Conservation (phyloP, 2,888 invertebrate species). For the Cerceris ruficornis region DNA sequence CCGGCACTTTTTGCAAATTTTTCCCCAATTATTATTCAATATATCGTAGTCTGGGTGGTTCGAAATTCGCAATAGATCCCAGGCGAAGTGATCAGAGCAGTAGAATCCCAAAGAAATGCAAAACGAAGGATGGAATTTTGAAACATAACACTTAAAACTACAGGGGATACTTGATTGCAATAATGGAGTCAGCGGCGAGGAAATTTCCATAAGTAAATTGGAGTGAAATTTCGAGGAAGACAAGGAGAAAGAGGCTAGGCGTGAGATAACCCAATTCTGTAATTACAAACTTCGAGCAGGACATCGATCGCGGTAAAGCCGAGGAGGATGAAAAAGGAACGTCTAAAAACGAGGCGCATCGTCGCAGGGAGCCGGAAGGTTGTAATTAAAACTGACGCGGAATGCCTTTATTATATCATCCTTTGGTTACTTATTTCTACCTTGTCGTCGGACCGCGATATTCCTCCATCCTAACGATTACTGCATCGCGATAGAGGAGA, state of each 20-base stretch:
- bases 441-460: conserved; percentile 12
- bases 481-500: background rate
- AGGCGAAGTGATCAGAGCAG: too few relatives aligned
- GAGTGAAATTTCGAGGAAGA: background rate
- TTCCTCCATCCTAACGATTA: conserved; percentile 9
- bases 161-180: too few relatives aligned
- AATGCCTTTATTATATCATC: conserved; percentile 34
- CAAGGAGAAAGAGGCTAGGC: background rate
- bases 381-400: conserved; percentile 37
- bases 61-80: too few relatives aligned
- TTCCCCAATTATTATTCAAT: too few relatives aligned
- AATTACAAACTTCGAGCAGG: conserved; percentile 31
- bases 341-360: background rate
- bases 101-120: too few relatives aligned
- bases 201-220: too few relatives aligned
- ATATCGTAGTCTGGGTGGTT: too few relatives aligned
- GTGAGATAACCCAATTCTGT: conserved; percentile 28
- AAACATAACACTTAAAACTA: too few relatives aligned
- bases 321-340: background rate
- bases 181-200: too few relatives aligned
- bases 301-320: conserved; percentile 18
- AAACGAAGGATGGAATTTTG: too few relatives aligned
- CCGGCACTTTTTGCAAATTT: too few relatives aligned
- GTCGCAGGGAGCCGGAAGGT: background rate
- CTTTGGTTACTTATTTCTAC: conserved; percentile 18